phyloP scores from a whole-genome alignment of 92 coral and sea anemone genomes.

The Palythoa grandiflora region DNA sequence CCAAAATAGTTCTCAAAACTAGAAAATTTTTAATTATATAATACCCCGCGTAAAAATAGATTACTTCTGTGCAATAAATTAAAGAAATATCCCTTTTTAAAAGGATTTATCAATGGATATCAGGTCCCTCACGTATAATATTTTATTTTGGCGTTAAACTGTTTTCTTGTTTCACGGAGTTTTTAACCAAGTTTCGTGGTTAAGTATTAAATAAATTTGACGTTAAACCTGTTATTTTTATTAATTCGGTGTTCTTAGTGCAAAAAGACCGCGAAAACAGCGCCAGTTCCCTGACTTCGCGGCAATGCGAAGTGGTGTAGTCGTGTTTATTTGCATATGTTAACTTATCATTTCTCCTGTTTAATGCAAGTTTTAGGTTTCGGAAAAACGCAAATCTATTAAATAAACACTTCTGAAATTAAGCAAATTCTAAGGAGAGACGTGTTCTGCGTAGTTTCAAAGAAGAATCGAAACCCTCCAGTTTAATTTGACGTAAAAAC shows the following conservation, averaged over 20 bases:
- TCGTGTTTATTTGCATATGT: not conserved
- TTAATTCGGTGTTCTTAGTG: not conserved
- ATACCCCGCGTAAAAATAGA: too few species aligned
- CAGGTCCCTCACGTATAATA: not conserved
- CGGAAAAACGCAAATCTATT: not conserved
- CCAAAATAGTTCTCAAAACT: too few species aligned
- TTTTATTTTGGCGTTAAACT: not conserved
- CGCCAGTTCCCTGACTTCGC: conserved; percentile 4
- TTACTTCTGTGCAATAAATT: not conserved
- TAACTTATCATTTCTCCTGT: not conserved
- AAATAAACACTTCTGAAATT: not conserved
- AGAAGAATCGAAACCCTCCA: not conserved
- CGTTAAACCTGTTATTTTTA: not conserved
- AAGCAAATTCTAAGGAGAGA: not conserved
- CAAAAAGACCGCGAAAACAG: conserved; percentile 7
- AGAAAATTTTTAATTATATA: too few species aligned
- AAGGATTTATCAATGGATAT: not conserved
- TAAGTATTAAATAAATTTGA: not conserved
- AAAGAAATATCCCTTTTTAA: not conserved
- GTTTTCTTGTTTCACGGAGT: not conserved
- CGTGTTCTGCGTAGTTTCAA: not conserved
- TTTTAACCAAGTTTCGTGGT: not conserved
- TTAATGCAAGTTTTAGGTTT: not conserved
- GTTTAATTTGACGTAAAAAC: too few species aligned
- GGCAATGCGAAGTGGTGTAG: not conserved